phyloP scores from a whole-genome alignment of 2,888 invertebrate species.

The Proisotoma minuta region DNA sequence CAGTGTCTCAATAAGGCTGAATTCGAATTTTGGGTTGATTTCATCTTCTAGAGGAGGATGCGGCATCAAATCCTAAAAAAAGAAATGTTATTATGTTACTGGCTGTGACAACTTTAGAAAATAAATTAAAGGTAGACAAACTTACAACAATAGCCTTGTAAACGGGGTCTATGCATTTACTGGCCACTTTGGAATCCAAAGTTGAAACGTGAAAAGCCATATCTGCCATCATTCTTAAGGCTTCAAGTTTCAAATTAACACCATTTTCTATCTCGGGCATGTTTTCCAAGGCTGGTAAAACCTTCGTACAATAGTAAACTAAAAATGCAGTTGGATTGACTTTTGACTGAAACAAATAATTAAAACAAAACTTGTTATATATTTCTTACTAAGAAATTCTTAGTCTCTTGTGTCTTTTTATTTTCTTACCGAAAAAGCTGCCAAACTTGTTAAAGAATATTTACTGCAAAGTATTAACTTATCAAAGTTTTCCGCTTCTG shows the following conservation, averaged over 20 bases:
- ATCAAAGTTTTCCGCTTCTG: conserved; percentile 57
- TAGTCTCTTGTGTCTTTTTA: no score
- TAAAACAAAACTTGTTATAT: no score
- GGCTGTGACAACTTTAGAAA: not conserved
- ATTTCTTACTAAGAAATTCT: no score
- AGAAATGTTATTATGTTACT: no score
- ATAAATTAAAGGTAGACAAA: conserved; percentile 25
- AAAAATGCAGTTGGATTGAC: conserved; percentile 81
- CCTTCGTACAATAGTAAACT: conserved; percentile 75
- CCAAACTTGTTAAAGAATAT: conserved; percentile 75
- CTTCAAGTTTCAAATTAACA: conserved; percentile 66
- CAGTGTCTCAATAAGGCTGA: conserved; percentile 88
- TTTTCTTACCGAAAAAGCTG: conserved; percentile 79
- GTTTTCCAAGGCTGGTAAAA: conserved; percentile 69
- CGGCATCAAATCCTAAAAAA: conserved; percentile 60
- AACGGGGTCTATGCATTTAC: conserved; percentile 68
- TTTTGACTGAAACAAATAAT: conserved; percentile 58
- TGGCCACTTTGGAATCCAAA: conserved; percentile 62
- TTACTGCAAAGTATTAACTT: conserved; percentile 78
- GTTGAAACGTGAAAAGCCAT: conserved; percentile 61
- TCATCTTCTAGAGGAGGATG: conserved; percentile 65
- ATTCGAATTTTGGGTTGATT: conserved; percentile 77
- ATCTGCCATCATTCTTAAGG: conserved; percentile 83
- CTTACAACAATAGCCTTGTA: conserved; percentile 74
- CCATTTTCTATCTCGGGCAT: conserved; percentile 61